Base-by-base conservation (phyloP, 1,140 invertebrate genomes). In the Neodiprion lecontei region DNA sequence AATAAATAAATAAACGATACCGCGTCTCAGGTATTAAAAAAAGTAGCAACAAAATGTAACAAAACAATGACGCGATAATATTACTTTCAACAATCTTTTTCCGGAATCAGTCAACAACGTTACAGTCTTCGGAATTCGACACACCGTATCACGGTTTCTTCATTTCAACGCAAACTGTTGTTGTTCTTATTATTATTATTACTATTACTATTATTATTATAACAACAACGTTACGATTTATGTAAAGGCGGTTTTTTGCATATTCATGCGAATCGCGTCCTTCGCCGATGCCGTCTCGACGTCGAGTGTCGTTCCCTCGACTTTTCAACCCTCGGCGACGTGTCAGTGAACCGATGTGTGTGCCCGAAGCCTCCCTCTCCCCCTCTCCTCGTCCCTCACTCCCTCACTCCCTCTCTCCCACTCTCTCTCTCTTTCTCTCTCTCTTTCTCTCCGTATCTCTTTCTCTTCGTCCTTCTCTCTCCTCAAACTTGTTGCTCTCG, bases 251-350 rank as follows among this genome's bases (percentile, higher is more conserved):
- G 74, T 74, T 69, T 77, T 78, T 81, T 87, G 84, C 84, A 86
- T 86, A 84, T 86, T 86, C 84, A 86, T 40, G 28, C 85, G 83
- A 74, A 76, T 78, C 77, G 82, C 84, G 86, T 88, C 86, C 85
- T 88, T 87, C 85, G 83, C 80, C 85, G 79, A 79, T 87, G 86
- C 80, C 84, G 87, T 88, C 84, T 81, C 81, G 81, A 82, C 86
- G 83, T 83, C 84, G 85, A 88, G 84, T 88, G 74, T 79, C 79
- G 78, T 78, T 76, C 76, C 74, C 70, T 48, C 49, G 72, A 70
- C 72, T 73, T 75, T 70, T 40, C 70, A 70, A 75, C 75, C 72
- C 72, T 76, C 75, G 67, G 77, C 78, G 78, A 77, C 74, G 75
- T 67, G 72, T 76, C 76, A 76, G 69, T 72, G 69, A 79, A 75